Conservation (phyloP, 2,888 invertebrate species). For the Torymus tubicola region DNA sequence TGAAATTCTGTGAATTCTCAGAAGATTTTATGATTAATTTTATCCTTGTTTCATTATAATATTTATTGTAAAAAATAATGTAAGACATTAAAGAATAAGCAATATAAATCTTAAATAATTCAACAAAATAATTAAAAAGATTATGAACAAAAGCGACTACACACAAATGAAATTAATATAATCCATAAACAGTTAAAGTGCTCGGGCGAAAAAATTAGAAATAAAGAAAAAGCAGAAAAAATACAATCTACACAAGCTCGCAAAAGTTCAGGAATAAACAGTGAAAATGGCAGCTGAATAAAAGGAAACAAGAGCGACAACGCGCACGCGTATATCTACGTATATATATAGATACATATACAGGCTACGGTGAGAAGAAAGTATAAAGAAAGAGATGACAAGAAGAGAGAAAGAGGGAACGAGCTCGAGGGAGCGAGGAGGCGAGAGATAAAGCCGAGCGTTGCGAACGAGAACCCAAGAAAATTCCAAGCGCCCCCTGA, state of each 20-base stretch:
- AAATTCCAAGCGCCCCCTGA: conserved; percentile 5
- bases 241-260: not conserved
- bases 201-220: conserved; percentile 18
- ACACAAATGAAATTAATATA: too few species aligned
- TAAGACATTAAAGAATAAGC: too few species aligned
- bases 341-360: not conserved
- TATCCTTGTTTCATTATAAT: too few species aligned
- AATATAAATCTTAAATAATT: too few species aligned
- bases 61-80: too few species aligned
- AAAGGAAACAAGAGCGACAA: not conserved
- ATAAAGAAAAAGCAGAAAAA: not conserved
- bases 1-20: too few species aligned
- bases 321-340: not conserved
- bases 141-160: too few species aligned
- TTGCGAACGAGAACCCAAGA: conserved; percentile 6
- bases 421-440: too few species aligned
- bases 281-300: conserved; percentile 38
- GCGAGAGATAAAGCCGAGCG: too few species aligned
- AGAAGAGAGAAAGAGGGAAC: not conserved
- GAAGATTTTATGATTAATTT: too few species aligned
- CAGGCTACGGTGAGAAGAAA: not conserved
- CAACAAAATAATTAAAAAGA: too few species aligned
- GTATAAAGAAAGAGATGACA: not conserved
- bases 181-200: too few species aligned
- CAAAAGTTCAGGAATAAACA: not conserved